Evolutionary conservation across 2,797 vertebrate species (phyloP).

Genomic region (Mus caroli): DNA sequence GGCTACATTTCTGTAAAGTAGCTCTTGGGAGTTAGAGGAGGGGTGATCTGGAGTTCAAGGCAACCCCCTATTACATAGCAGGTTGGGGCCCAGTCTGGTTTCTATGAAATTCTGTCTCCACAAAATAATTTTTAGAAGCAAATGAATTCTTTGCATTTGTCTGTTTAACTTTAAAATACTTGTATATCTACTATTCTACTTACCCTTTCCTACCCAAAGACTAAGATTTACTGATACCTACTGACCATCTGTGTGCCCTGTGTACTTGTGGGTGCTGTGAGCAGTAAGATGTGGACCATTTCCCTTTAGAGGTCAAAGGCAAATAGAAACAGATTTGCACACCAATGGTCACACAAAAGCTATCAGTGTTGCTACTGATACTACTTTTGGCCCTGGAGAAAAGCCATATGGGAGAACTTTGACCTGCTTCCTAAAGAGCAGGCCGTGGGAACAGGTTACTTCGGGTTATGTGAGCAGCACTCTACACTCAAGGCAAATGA

Average conservation of each 20-base stretch:
- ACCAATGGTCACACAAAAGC: neutral
- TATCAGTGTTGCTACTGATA: neutral
- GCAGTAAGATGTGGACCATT: neutral
- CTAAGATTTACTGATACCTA: neutral
- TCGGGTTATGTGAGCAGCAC: neutral
- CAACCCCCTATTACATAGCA: neutral
- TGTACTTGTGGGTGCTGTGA: neutral
- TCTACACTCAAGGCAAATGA: neutral
- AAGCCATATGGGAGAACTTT: neutral
- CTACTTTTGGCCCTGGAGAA: neutral
- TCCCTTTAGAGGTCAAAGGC: neutral
- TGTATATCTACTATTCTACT: neutral
- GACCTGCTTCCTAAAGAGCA: conserved; percentile 19
- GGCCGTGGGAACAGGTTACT: neutral
- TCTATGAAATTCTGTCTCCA: neutral
- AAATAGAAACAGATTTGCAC: neutral
- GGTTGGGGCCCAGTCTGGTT: neutral
- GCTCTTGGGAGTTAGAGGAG: neutral
- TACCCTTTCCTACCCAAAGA: neutral
- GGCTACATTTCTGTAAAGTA: neutral
- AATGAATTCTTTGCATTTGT: neutral
- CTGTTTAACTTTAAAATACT: conserved; percentile 4
- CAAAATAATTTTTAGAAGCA: neutral
- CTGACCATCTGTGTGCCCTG: neutral
- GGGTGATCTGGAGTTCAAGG: no score